Evolutionary conservation across 2,797 vertebrate species (phyloP).

Genomic region (Anguilla marmorata): DNA sequence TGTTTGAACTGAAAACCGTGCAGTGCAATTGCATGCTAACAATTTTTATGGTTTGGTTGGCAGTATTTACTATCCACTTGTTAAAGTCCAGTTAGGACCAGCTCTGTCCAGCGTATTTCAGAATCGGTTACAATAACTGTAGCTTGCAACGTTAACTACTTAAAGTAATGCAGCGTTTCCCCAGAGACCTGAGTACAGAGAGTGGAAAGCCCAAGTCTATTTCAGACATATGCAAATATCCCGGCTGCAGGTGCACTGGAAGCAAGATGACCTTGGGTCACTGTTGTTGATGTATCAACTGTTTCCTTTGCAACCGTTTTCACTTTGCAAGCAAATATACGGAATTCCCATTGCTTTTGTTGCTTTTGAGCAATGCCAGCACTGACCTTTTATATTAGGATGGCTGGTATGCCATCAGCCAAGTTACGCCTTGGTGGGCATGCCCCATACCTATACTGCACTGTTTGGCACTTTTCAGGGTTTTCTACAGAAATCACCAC

Average conservation of each 20-base stretch:
- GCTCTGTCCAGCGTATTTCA: not conserved
- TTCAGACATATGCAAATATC: slow-evolving; percentile 63
- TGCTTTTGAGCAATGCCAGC: not conserved
- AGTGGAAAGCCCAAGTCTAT: slow-evolving; percentile 20
- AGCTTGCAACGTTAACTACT: not conserved
- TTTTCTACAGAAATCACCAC: too few species aligned
- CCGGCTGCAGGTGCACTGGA: slow-evolving; percentile 41
- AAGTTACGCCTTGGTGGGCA: too few species aligned
- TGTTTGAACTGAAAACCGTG: not conserved
- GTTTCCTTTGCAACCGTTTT: not conserved
- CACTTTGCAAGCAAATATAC: not conserved
- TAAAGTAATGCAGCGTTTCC: not conserved
- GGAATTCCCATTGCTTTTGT: not conserved
- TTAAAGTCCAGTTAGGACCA: not conserved
- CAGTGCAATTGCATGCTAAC: not conserved
- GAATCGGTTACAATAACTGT: not conserved
- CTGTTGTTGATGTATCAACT: not conserved
- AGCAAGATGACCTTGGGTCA: slow-evolving; percentile 26
- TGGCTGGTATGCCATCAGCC: too few species aligned
- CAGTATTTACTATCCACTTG: not conserved
- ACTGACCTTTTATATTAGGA: not conserved
- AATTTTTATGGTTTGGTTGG: not conserved
- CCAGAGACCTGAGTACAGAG: not conserved
- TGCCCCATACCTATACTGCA: too few species aligned
- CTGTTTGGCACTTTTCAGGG: too few species aligned